phyloP scores from a whole-genome alignment of 1,140 invertebrate species.

The Drosophila elegans region DNA sequence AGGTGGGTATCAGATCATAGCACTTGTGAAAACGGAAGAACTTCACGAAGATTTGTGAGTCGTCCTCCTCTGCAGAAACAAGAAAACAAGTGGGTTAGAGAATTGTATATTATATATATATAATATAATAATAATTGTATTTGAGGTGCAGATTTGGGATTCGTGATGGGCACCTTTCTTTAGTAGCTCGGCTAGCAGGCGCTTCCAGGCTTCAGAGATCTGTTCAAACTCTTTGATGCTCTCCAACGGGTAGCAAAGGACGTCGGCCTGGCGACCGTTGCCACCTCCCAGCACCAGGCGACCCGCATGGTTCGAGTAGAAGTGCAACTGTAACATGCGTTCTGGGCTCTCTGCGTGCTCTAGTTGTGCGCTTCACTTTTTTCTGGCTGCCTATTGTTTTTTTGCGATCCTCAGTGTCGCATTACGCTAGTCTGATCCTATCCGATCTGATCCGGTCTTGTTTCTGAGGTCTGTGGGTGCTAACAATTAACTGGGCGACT shows the following conservation, averaged over 20 bases:
- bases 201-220: slow-evolving; percentile 90
- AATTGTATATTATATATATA: no score
- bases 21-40: slow-evolving; percentile 99
- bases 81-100: background rate
- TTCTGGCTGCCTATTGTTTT: slow-evolving; percentile 1
- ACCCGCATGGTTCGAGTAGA: slow-evolving; percentile 90
- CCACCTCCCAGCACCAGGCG: slow-evolving; percentile 85
- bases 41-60: slow-evolving; percentile 98
- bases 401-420: slow-evolving; percentile 22
- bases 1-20: slow-evolving; percentile 99
- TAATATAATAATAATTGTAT: no score
- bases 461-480: slow-evolving; percentile 35
- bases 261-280: slow-evolving; percentile 60
- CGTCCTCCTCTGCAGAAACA: slow-evolving; percentile 95
- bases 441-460: slow-evolving; percentile 44
- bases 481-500: slow-evolving; percentile 53
- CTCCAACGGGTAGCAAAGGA: slow-evolving; percentile 89
- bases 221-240: slow-evolving; percentile 94
- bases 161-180: slow-evolving; percentile 87
- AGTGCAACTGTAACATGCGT: slow-evolving; percentile 91
- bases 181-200: slow-evolving; percentile 89
- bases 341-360: slow-evolving; percentile 13
- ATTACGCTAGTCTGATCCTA: slow-evolving; percentile 34
- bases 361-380: slow-evolving; percentile 18
- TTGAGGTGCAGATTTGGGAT: background rate